Base-by-base conservation (phyloP, 1,140 invertebrate genomes). In the Aplysia californica region DNA sequence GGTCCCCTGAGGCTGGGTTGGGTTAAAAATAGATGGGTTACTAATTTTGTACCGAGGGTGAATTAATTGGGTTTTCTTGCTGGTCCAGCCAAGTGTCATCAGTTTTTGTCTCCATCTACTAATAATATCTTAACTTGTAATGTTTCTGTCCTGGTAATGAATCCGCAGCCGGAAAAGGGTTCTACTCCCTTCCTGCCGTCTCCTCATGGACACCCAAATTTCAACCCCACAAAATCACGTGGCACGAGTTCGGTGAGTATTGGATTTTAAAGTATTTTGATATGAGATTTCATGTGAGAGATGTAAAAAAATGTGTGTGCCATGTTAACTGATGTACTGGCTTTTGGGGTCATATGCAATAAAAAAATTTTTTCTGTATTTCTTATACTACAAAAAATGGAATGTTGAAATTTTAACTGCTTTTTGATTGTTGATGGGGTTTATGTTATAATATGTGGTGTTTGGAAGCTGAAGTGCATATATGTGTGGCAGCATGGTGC, bases 201-300 rank as follows among this genome's bases (percentile, higher is more conserved):
- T 66, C 92, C 94, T 73, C 96, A 96, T 93, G 96, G 96, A 29
- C 96, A 98, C 91, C 95, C 96, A 50, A 94, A 94, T 78, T 98
- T 98, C 90, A 94, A 95, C 80, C 97, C 97, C 26, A 96, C 97
- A 84, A 98, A 97, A 92, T 93, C 96, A 82, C 95, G 38, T 29
- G 68, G 68, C 18, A 39, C 50, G 0, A 26, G 33, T 20, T 4
- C 68, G 3, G 68, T 70, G 58, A 70, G 68, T 55, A 31, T 26
- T 70, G 55, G 15, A 18, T 66, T 21, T 10, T 66, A 15, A n/a
- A 5, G 10, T 4, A 4, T 2, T n/a, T 68, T 41, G 3, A 41
- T 2, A n/a, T 41, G 18, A 65, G 3, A 65, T 65, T 5, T 5
- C 5, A 20, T 5, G 6, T 15, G 31, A 65, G 61, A 31, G 21